These are phyloP conservation scores for Oxygymnocypris stewartii DNA, from an alignment of 2,113 vertebrate species.

Conservation along the genomic window DNA sequence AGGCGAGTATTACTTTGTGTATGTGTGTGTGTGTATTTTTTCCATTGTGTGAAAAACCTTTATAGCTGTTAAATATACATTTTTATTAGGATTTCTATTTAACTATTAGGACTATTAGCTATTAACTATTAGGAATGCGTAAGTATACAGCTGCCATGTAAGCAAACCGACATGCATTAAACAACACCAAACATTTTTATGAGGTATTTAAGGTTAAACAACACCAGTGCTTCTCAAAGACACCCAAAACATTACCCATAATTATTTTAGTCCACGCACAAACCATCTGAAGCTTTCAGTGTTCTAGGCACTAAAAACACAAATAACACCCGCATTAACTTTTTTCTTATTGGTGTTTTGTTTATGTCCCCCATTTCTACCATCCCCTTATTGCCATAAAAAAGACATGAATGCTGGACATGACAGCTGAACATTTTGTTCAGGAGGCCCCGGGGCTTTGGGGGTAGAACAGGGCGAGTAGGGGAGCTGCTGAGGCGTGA, in stretches of 20 bases:
- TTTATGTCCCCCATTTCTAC: slow-evolving; percentile 17
- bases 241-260: neutral
- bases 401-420: slow-evolving; percentile 32
- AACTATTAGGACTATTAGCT: no score
- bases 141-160: neutral
- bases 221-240: neutral
- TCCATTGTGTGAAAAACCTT: no score
- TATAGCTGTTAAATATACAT: no score
- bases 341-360: neutral
- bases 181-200: neutral
- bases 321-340: neutral
- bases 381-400: slow-evolving; percentile 26
- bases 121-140: neutral
- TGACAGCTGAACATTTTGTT: slow-evolving; percentile 42
- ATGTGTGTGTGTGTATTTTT: no score
- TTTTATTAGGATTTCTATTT: no score
- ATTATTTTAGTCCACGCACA: neutral
- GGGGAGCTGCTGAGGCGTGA: slow-evolving; percentile 34
- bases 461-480: slow-evolving; percentile 26
- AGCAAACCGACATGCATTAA: neutral
- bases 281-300: neutral
- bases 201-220: neutral
- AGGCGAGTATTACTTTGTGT: no score
- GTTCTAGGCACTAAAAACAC: neutral
- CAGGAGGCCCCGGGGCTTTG: slow-evolving; percentile 31